A percentile compares a stretch with the other conserved stretches of the same genome.
phyloP scores from a whole-genome alignment of 2,888 invertebrate genomes.

The Maniola hyperantus region DNA sequence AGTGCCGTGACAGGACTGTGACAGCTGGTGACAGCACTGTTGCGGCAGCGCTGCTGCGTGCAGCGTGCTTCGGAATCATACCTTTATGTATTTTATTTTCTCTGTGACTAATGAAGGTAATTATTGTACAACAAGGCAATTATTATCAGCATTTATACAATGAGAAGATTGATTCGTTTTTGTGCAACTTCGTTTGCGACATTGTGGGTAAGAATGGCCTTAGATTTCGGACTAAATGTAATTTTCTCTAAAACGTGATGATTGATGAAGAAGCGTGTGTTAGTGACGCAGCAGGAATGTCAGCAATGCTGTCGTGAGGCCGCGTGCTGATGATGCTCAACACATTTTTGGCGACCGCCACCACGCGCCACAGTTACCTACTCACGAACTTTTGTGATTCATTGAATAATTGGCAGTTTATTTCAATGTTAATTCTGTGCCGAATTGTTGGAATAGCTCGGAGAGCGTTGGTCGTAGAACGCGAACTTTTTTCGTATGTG shows the following conservation, averaged over 20 bases:
- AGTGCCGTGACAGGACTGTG: too few relatives aligned
- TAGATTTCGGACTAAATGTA: background rate
- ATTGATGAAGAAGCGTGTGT: background rate
- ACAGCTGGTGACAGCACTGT: too few relatives aligned
- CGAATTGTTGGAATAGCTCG: constrained; percentile 26
- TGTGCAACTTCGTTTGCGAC: too few relatives aligned
- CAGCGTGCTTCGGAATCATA: too few relatives aligned
- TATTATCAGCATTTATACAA: too few relatives aligned
- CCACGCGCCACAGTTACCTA: background rate
- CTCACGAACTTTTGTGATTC: constrained; percentile 12
- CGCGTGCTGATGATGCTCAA: background rate
- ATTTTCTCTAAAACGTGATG: background rate
- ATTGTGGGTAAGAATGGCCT: too few relatives aligned
- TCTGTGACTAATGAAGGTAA: too few relatives aligned
- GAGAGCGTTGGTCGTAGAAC: background rate
- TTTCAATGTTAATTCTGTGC: constrained; percentile 18
- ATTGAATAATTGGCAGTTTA: constrained; percentile 22
- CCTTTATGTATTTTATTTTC: too few relatives aligned
- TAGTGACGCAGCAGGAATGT: constrained; percentile 10
- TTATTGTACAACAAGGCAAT: too few relatives aligned
- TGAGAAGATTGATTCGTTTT: too few relatives aligned
- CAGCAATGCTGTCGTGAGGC: background rate
- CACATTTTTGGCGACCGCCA: background rate
- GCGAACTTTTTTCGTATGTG: background rate
- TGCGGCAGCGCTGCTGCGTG: too few relatives aligned